These are phyloP conservation scores for Aradophagus sp. DNA, from an alignment of 1,140 invertebrate species.

Conservation along the genomic window DNA sequence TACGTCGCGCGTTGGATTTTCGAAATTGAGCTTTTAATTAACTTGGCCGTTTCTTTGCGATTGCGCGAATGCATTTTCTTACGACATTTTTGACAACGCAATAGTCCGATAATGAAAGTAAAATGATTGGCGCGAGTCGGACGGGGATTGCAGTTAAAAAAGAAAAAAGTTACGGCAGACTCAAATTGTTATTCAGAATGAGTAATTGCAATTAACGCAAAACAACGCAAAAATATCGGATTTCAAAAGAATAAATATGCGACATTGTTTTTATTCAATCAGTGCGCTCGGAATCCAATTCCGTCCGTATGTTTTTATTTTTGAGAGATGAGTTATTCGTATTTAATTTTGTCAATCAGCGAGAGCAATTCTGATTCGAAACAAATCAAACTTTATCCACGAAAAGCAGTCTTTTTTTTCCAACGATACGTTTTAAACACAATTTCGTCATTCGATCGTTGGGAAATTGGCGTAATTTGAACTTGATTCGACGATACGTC, in stretches of 20 bases:
- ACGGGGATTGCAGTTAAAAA: too few species aligned
- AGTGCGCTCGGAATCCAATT: constrained; percentile 23
- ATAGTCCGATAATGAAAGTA: constrained; percentile 1
- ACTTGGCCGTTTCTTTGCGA: too few species aligned
- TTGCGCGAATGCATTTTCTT: too few species aligned
- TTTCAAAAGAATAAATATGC: constrained; percentile 14
- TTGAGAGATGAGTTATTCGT: constrained; percentile 36
- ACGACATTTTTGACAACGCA: constrained; percentile 1
- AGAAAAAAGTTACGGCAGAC: constrained; percentile 1
- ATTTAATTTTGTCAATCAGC: constrained; percentile 48
- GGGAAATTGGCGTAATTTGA: constrained; percentile 43
- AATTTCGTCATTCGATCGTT: constrained; percentile 23
- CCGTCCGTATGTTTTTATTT: constrained; percentile 34
- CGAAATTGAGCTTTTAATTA: not conserved
- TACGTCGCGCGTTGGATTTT: too few species aligned
- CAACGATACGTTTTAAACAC: constrained; percentile 24
- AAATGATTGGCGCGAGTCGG: too few species aligned
- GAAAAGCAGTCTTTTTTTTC: constrained; percentile 16
- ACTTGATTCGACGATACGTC: constrained; percentile 20
- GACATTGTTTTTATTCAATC: constrained; percentile 50
- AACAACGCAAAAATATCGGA: constrained; percentile 12
- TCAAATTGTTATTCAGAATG: constrained; percentile 22
- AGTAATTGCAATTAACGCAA: too few species aligned
- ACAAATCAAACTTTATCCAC: constrained; percentile 32
- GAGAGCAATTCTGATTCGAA: constrained; percentile 41